Evolutionary conservation across 2,888 invertebrate genomes (phyloP).

Genomic region (Ashinkailepas kermadecensis): DNA sequence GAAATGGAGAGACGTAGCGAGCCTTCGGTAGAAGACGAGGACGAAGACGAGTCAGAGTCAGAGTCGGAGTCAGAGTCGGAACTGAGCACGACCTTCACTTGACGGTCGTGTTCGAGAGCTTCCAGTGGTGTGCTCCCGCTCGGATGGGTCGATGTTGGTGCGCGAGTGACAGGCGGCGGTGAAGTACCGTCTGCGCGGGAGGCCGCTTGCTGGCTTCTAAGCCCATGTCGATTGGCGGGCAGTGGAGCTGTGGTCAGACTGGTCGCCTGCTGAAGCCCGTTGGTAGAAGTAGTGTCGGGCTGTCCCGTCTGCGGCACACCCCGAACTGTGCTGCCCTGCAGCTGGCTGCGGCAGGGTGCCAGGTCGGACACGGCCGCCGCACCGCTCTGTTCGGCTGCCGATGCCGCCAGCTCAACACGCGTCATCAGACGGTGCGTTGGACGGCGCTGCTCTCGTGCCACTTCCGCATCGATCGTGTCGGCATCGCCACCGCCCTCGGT

Average conservation of each 20-base stretch:
- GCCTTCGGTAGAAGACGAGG: not conserved
- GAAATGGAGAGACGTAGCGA: not conserved
- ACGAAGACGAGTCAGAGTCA: not conserved
- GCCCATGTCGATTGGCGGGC: too few relatives aligned
- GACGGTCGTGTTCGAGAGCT: not conserved
- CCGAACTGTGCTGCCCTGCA: too few relatives aligned
- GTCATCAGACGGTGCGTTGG: not conserved
- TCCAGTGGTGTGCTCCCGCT: not conserved
- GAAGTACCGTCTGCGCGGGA: too few relatives aligned
- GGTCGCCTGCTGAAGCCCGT: too few relatives aligned
- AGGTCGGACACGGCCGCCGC: not conserved
- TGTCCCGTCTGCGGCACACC: too few relatives aligned
- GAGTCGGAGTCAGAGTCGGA: not conserved
- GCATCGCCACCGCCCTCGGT: not conserved
- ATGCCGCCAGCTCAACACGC: too few relatives aligned
- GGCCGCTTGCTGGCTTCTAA: too few relatives aligned
- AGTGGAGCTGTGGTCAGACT: too few relatives aligned
- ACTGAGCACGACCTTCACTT: not conserved
- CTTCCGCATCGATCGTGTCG: not conserved
- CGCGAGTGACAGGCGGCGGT: too few relatives aligned
- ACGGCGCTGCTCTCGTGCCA: not conserved
- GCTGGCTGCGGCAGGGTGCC: not conserved
- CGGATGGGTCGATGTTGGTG: too few relatives aligned
- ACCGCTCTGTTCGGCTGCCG: too few relatives aligned
- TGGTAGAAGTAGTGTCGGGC: too few relatives aligned